Evolutionary conservation across 2,113 vertebrate genomes (phyloP).

Genomic region (Macquaria australasica): DNA sequence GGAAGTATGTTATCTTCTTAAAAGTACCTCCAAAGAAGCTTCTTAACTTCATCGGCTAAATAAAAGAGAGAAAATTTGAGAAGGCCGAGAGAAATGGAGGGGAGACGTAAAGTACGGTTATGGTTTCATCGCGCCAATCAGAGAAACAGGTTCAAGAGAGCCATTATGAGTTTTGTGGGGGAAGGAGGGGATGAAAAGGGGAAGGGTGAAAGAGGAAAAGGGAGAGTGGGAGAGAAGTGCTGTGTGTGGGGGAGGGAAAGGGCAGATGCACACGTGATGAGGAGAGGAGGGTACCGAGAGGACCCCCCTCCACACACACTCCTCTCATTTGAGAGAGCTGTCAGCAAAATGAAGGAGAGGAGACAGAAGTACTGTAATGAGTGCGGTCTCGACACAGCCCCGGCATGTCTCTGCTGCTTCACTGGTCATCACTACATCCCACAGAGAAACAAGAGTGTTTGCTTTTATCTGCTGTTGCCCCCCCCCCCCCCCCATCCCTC

Average conservation of each 20-base stretch:
- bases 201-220: constrained; percentile 31
- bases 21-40: neutral
- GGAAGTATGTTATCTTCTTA: neutral
- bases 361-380: constrained; percentile 73
- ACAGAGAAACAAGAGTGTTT: constrained; percentile 71
- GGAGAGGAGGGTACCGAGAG: constrained; percentile 39
- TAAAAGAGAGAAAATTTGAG: neutral
- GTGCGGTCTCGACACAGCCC: constrained; percentile 50
- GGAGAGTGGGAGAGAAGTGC: constrained; percentile 46
- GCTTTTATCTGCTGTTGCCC: constrained; percentile 59
- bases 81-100: neutral
- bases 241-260: constrained; percentile 44
- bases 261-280: constrained; percentile 49
- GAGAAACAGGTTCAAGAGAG: constrained; percentile 5
- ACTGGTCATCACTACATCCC: constrained; percentile 70
- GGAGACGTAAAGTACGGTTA: neutral
- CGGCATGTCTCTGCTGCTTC: constrained; percentile 69
- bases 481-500: neutral
- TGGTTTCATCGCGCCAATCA: neutral
- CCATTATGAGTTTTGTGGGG: constrained; percentile 16
- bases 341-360: constrained; percentile 65
- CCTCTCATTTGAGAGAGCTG: constrained; percentile 56
- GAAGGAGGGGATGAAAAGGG: neutral
- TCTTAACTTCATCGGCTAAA: constrained; percentile 5
- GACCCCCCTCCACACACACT: constrained; percentile 1